phyloP scores from a whole-genome alignment of 2,113 vertebrate genomes.

The Archilochus colubris region DNA sequence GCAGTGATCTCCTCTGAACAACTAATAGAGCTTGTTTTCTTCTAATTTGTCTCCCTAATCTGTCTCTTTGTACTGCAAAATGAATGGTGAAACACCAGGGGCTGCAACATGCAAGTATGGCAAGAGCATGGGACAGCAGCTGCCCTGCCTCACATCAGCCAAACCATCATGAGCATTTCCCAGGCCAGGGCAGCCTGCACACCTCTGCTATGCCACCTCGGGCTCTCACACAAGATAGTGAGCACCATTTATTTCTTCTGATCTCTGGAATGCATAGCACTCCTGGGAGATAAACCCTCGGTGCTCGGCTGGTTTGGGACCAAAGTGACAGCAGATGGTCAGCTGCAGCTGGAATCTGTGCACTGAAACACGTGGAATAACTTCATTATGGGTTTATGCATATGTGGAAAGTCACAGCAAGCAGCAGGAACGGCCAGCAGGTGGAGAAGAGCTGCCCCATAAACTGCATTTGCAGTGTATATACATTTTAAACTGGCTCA shows the following conservation, averaged over 20 bases:
- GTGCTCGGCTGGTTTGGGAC: not conserved
- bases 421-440: not conserved
- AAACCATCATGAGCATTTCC: not conserved
- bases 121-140: not conserved
- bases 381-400: not conserved
- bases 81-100: not conserved
- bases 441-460: not conserved
- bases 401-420: fast-evolving
- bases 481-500: not conserved
- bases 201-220: not conserved
- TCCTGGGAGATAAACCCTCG: not conserved
- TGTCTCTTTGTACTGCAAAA: not conserved
- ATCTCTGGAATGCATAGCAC: not conserved
- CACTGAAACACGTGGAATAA: not conserved
- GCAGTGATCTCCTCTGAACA: not conserved
- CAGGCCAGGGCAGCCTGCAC: not conserved
- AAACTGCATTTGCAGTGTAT: not conserved
- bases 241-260: not conserved
- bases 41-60: not conserved
- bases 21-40: not conserved
- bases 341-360: not conserved
- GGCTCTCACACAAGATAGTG: not conserved
- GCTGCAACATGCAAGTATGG: not conserved
- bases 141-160: not conserved
- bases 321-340: not conserved